phyloP scores from a whole-genome alignment of 1,140 invertebrate genomes.

The Trialeurodes vaporariorum region DNA sequence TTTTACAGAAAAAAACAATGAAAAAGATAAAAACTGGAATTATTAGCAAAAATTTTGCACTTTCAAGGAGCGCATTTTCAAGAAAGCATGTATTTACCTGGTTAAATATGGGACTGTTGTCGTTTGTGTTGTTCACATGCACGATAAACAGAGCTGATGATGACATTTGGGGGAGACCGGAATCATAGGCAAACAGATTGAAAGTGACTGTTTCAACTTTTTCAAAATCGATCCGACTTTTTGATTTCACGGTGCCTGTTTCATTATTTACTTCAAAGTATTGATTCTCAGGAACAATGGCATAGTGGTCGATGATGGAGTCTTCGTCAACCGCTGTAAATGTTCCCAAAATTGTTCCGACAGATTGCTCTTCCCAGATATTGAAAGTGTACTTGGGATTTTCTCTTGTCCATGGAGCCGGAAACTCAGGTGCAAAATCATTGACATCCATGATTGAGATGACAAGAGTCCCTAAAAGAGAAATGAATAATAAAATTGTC shows the following conservation, averaged over 20 bases:
- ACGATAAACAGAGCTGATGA: conserved; percentile 61
- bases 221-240: conserved; percentile 73
- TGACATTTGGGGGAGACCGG: conserved; percentile 66
- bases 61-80: too few species aligned
- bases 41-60: too few species aligned
- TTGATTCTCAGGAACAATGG: conserved; percentile 53
- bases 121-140: conserved; percentile 72
- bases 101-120: conserved; percentile 68
- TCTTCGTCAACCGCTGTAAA: conserved; percentile 72
- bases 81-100: conserved; percentile 27
- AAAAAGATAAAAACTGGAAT: too few species aligned
- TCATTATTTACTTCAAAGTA: conserved; percentile 67
- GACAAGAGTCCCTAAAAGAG: conserved; percentile 53
- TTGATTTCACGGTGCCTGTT: conserved; percentile 44
- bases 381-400: conserved; percentile 53
- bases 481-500: background rate
- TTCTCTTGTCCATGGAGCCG: conserved; percentile 56
- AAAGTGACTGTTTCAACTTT: conserved; percentile 59
- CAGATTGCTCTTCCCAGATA: conserved; percentile 71
- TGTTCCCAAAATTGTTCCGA: conserved; percentile 63
- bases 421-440: conserved; percentile 49
- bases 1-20: too few species aligned
- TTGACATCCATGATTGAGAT: conserved; percentile 77
- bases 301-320: conserved; percentile 65
- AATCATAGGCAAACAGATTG: conserved; percentile 66